Evolutionary conservation across 2,797 vertebrate genomes (phyloP), one percentile per base, ranked within the genome.

Genomic region (Phataginus tricuspis): DNA sequence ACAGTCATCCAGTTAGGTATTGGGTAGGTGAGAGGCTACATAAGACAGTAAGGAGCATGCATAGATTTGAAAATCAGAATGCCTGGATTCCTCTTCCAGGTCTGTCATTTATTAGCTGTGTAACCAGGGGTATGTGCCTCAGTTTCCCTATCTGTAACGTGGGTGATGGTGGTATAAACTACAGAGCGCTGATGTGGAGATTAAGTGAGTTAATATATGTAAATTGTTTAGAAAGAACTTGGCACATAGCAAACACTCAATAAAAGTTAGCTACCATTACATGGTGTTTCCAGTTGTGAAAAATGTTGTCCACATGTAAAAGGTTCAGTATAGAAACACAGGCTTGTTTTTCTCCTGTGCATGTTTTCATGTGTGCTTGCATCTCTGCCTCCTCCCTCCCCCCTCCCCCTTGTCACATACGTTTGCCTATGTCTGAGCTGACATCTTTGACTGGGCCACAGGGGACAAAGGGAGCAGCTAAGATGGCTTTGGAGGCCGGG

Each of bases 151-250:
- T 29, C 57, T 77, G 23, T 90, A 27, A 75, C 55, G 29, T 57
- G 71, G 39, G 5, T 34, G 49, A 57, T 51, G 16, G 78, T 10
- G 63, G 34, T 61, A 34, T n/a, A 71, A 68, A 55, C 4, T 45
- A 8, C 7, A 49, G 71, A 45, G 9, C 29, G 2, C 39, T 84
- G 16, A 53, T n/a, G 45, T 27, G 55, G 80, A 57, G 55, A 78
- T 31, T 29, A 27, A 80, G n/a, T 37, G 55, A 51, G n/a, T 53
- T 82, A 15, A 63, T 63, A 51, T 15, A 68, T 42, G 39, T 37
- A 13, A 63, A 85, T 49, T 49, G 39, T 84, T 75, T 86, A 89
- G 71, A 53, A 93, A 82, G 79, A 87, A 57, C n/a, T 78, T 74
- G n/a, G 64, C 86, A 79, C 18, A 16, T n/a, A 39, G 53, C 34